Evolutionary conservation across 2,113 vertebrate genomes (phyloP), one percentile per base, ranked within the genome.

Genomic region (Elephantulus edwardii): DNA sequence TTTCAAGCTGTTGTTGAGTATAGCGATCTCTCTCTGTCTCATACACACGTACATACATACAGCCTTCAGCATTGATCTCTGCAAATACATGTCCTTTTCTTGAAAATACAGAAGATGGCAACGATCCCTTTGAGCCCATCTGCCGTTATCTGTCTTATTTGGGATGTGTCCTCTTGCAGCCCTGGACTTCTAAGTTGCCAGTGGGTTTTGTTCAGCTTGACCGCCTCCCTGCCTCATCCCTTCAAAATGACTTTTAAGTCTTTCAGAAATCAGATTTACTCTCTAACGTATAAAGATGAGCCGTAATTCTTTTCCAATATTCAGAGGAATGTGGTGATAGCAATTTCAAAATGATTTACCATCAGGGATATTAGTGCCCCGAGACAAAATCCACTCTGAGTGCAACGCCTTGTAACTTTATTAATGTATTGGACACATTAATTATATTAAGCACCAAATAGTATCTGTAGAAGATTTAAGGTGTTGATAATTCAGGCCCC

Each of bases 371-470:
- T 88, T 72, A 72, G 54, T 71, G 52, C 48, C 83, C 83, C 62
- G 75, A 93, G 79, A 90, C 28, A 82, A 70, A 91, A 91, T 93
- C 28, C 38, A 62, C 76, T 88, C 86, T 79, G 46, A 91, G 40
- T 56, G 16, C 40, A 71, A 88, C 28, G 91, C 76, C 71, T 20
- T 7, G 16, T 66, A 64, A 24, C 77, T 86, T 91, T 62, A 38
- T 83, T 91, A 86, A 68, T 68, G 22, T 38, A 90, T 12, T 85
- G 58, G 58, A 40, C 17, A 20, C 10, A 64, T 80, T 87, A 85
- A 89, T 89, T 91, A 71, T 82, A 33, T 84, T 71, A 77, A 90
- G 13, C 46, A 81, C 70, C n/a, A 44, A 71, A 35, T 54, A 76
- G 13, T 46, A 5, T 78, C 11, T 40, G 22, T 64, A 17, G 60